Conservation (phyloP, 2,888 invertebrate species). For the Chouioia cunea region DNA sequence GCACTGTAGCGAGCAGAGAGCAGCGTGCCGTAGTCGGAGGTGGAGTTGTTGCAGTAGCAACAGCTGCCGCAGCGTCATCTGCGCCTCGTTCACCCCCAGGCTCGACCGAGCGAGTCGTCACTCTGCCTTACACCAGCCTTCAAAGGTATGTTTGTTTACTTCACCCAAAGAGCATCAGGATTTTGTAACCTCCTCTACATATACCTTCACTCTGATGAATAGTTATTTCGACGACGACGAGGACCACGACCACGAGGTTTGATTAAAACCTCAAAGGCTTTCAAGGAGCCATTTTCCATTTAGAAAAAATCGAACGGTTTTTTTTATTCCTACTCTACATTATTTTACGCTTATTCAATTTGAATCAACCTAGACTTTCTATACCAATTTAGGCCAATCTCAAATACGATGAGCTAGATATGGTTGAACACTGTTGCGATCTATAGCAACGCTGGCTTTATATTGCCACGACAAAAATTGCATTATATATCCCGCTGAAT, state of each 20-base stretch:
- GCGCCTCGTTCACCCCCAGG: constrained; percentile 60
- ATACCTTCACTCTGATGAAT: not conserved
- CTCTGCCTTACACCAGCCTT: constrained; percentile 64
- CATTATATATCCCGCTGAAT: too few species aligned
- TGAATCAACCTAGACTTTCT: constrained; percentile 17
- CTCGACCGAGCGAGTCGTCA: constrained; percentile 63
- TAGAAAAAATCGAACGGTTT: too few species aligned
- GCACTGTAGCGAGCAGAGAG: constrained; percentile 57
- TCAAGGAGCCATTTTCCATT: too few species aligned
- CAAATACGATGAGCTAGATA: constrained; percentile 16
- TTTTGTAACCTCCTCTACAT: too few species aligned
- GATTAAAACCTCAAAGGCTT: not conserved
- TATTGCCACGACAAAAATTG: too few species aligned
- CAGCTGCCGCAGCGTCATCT: too few species aligned
- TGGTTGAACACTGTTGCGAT: constrained; percentile 1
- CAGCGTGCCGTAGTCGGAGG: constrained; percentile 53
- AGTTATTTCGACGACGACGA: constrained; percentile 15
- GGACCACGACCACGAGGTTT: constrained; percentile 9
- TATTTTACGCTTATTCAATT: constrained; percentile 21
- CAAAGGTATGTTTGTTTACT: constrained; percentile 57
- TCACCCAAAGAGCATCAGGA: too few species aligned
- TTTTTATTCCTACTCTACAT: constrained; percentile 10
- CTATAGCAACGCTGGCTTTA: too few species aligned
- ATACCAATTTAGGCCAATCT: constrained; percentile 23
- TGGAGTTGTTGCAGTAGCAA: too few species aligned